A percentile compares a stretch with the other conserved stretches of the same genome.
Evolutionary conservation across 2,113 vertebrate genomes (phyloP).

Genomic region (Carassius gibelio): DNA sequence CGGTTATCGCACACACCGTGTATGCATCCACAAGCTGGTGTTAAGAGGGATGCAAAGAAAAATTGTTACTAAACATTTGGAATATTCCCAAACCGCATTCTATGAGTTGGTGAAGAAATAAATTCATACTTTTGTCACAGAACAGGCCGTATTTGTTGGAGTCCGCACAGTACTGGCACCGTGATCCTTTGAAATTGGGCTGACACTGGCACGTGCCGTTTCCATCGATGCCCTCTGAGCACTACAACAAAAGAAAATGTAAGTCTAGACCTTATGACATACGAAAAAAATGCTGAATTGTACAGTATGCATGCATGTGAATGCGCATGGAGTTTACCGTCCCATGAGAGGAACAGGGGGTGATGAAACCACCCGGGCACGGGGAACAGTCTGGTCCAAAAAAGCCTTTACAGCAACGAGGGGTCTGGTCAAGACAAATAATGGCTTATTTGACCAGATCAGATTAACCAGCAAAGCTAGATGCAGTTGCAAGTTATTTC

Average conservation of each 20-base stretch:
- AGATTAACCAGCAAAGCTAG: background rate
- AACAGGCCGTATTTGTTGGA: conserved; percentile 77
- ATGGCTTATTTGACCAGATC: conserved; percentile 1
- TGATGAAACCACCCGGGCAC: conserved; percentile 84
- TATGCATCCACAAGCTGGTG: conserved; percentile 82
- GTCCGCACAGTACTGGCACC: conserved; percentile 85
- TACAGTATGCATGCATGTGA: background rate
- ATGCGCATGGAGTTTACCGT: conserved; percentile 71
- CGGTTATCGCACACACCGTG: conserved; percentile 83
- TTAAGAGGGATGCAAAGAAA: background rate
- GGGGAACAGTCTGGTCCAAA: conserved; percentile 84
- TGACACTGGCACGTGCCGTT: conserved; percentile 85
- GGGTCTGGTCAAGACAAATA: conserved; percentile 71
- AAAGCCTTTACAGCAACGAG: conserved; percentile 88
- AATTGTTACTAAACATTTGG: background rate
- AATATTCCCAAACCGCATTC: background rate
- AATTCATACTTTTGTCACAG: conserved; percentile 82
- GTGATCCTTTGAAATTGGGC: conserved; percentile 79
- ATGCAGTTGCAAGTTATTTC: background rate
- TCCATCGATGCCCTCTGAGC: conserved; percentile 73
- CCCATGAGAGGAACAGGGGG: conserved; percentile 84
- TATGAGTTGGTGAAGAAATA: background rate
- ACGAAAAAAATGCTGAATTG: background rate
- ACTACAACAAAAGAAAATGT: conserved; percentile 34
- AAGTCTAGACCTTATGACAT: background rate